Percentiles rank a stretch among this genome's conserved stretches.
These are phyloP conservation scores for Anolis carolinensis DNA, from an alignment of 2,113 vertebrate genomes.

Conservation along the genomic window DNA sequence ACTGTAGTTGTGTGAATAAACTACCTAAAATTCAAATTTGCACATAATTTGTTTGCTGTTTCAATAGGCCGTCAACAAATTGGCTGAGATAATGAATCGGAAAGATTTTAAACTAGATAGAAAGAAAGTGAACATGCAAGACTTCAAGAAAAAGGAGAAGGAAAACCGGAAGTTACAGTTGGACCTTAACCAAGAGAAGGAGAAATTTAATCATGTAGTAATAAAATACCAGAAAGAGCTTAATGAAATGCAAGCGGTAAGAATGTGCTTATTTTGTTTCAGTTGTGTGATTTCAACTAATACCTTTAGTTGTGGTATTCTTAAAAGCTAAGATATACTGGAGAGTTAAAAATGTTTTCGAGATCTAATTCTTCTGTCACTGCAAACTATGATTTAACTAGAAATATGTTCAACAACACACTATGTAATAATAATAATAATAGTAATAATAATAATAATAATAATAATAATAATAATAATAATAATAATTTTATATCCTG, in stretches of 20 bases:
- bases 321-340: background rate
- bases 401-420: background rate
- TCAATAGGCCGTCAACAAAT: constrained; percentile 94
- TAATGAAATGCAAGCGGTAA: constrained; percentile 95
- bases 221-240: constrained; percentile 95
- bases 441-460: no score
- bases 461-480: no score
- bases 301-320: background rate
- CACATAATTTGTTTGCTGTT: constrained; percentile 43
- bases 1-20: background rate
- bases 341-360: background rate
- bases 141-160: constrained; percentile 98
- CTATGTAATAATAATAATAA: no score
- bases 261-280: constrained; percentile 34
- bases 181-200: constrained; percentile 98
- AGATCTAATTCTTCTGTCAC: background rate
- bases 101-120: constrained; percentile 99
- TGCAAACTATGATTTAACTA: constrained; percentile 32
- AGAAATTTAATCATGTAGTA: constrained; percentile 97
- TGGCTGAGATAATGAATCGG: constrained; percentile 99
- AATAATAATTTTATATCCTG: no score
- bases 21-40: constrained; percentile 1
- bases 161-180: constrained; percentile 96
- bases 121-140: constrained; percentile 94
- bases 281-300: background rate